Conservation (phyloP, 1,140 invertebrate species). For the Octopus sinensis region DNA sequence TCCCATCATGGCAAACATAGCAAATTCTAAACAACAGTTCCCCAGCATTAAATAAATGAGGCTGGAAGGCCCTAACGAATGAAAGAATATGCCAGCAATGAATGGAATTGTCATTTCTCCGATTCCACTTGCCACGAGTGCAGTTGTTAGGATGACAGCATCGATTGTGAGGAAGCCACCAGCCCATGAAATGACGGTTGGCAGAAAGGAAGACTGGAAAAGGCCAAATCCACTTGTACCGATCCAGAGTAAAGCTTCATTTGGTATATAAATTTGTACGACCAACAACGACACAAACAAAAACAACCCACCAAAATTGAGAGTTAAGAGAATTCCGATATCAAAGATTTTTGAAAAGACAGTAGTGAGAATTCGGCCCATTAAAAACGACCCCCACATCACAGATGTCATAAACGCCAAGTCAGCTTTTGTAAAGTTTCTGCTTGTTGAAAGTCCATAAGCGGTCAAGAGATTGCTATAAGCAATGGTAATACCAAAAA, state of each 20-base stretch:
- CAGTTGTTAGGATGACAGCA: conserved; percentile 12
- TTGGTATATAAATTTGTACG: background rate
- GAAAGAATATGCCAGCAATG: conserved; percentile 15
- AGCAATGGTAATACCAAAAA: conserved; percentile 19
- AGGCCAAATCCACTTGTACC: conserved; percentile 20
- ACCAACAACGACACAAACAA: conserved; percentile 10
- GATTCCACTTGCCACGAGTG: conserved; percentile 11
- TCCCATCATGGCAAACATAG: background rate
- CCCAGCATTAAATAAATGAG: conserved; percentile 16
- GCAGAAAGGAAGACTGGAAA: conserved; percentile 21
- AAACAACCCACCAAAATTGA: conserved; percentile 17
- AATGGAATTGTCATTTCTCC: conserved; percentile 25
- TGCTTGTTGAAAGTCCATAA: conserved; percentile 11
- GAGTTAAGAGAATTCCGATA: conserved; percentile 7
- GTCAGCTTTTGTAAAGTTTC: conserved; percentile 18
- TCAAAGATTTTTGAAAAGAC: conserved; percentile 14
- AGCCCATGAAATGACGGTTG: conserved; percentile 22
- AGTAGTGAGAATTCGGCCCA: conserved; percentile 20
- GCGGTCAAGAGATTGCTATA: conserved; percentile 22
- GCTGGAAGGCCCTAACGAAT: background rate
- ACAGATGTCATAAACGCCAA: conserved; percentile 19
- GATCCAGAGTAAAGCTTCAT: conserved; percentile 20
- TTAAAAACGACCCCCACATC: conserved; percentile 18
- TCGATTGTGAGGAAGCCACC: conserved; percentile 14
- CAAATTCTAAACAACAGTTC: background rate